phyloP scores from a whole-genome alignment of 2,888 invertebrate species.

The Iselma pallidipennis region DNA sequence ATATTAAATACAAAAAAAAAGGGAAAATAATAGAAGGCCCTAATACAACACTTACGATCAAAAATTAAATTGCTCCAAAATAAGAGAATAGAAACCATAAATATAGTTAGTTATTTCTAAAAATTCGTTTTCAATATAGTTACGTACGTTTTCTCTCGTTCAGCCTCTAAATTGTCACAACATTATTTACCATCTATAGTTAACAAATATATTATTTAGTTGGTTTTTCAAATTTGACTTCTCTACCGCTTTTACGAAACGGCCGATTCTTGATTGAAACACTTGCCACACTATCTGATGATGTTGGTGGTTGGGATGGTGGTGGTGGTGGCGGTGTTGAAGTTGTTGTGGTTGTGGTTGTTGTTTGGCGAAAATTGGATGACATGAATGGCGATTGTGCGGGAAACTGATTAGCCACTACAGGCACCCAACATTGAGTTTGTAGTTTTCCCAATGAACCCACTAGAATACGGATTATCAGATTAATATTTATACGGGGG shows the following conservation, averaged over 20 bases:
- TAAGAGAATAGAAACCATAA: no score
- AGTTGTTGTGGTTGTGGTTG: not conserved
- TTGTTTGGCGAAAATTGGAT: constrained; percentile 31
- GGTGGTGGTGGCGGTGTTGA: not conserved
- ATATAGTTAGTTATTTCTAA: no score
- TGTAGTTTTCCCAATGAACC: constrained; percentile 57
- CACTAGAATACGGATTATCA: no score
- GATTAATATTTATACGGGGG: constrained; percentile 21
- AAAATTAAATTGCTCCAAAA: not conserved
- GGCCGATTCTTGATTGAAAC: constrained; percentile 35
- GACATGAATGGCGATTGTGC: constrained; percentile 67
- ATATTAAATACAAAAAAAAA: not conserved
- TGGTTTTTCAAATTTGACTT: constrained; percentile 40
- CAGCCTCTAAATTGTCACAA: not conserved
- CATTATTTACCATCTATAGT: not conserved
- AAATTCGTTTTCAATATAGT: not conserved
- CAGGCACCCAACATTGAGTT: constrained; percentile 67
- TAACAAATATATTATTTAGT: constrained; percentile 12
- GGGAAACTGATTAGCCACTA: constrained; percentile 74
- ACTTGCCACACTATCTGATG: no score
- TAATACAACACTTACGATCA: not conserved
- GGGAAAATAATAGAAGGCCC: not conserved
- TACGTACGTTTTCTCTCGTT: no score
- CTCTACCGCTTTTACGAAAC: constrained; percentile 32
- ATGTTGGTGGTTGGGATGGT: no score